Evolutionary conservation across 1,140 invertebrate species (phyloP).

Genomic region (Pogonomyrmex barbatus): DNA sequence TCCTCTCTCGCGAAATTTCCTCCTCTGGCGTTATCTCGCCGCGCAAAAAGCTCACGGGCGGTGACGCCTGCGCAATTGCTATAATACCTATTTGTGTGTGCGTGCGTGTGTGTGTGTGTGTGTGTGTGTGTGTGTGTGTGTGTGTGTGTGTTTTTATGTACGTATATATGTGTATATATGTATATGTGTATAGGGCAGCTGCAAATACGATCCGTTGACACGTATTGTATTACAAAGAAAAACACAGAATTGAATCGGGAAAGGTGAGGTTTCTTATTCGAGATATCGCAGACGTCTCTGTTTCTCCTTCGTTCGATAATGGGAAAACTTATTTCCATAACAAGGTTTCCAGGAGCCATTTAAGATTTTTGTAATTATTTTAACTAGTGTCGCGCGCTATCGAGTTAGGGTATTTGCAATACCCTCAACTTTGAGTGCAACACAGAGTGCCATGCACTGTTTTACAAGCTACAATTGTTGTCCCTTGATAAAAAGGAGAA

Average conservation of each 20-base stretch:
- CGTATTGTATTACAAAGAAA: constrained; percentile 41
- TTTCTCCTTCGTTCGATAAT: background rate
- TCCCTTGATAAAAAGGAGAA: background rate
- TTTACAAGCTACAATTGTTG: background rate
- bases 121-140: too few relatives aligned
- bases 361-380: constrained; percentile 20
- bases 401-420: background rate
- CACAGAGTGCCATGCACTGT: background rate
- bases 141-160: background rate
- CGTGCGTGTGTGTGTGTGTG: background rate
- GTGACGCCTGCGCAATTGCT: constrained; percentile 76
- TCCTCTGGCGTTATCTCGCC: constrained; percentile 61
- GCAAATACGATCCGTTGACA: constrained; percentile 25
- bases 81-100: constrained; percentile 44
- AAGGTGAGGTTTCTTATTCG: constrained; percentile 11
- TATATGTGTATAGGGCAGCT: background rate
- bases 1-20: constrained; percentile 61
- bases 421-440: background rate
- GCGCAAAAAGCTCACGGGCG: constrained; percentile 70
- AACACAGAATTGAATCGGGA: constrained; percentile 38
- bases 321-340: constrained; percentile 7
- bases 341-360: background rate
- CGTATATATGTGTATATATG: background rate
- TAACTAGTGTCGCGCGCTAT: background rate
- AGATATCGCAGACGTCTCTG: background rate